A percentile compares a stretch with the other conserved stretches of the same genome.
Conservation (phyloP, 1,140 invertebrate genomes). For the Lordiphosa collinella region DNA sequence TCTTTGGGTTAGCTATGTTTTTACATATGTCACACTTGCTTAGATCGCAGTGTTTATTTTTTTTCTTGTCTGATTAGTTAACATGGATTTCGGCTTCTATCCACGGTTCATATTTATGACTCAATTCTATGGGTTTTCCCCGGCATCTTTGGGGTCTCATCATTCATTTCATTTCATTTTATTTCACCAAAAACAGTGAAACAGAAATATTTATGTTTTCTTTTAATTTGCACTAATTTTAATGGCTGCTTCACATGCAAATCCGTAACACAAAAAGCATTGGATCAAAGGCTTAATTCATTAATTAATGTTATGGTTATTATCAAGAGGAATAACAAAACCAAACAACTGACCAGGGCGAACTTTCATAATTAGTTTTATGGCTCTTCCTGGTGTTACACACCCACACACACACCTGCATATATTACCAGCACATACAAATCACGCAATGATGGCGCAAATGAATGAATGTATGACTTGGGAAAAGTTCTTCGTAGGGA, state of each 20-base stretch:
- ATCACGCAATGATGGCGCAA: slow-evolving; percentile 52
- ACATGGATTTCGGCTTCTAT: no score
- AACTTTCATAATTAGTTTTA: slow-evolving; percentile 69
- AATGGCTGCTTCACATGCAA: slow-evolving; percentile 11
- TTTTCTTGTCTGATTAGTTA: no score
- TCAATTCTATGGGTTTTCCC: slow-evolving; percentile 22
- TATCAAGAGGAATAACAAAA: slow-evolving; percentile 44
- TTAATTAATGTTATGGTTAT: slow-evolving; percentile 68
- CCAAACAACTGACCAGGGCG: slow-evolving; percentile 31
- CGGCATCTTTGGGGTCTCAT: no score
- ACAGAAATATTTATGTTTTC: neutral
- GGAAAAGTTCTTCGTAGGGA: slow-evolving; percentile 19
- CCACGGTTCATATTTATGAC: slow-evolving; percentile 32
- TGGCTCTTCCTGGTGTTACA: slow-evolving; percentile 12
- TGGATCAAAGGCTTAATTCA: slow-evolving; percentile 40
- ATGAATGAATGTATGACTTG: slow-evolving; percentile 44
- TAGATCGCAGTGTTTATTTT: no score
- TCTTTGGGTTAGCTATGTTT: no score
- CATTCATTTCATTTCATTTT: no score
- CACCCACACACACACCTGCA: slow-evolving; percentile 12
- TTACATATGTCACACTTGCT: no score
- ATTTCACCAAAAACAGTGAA: neutral
- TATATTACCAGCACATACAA: slow-evolving; percentile 47
- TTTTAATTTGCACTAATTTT: slow-evolving; percentile 32
- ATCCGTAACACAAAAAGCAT: slow-evolving; percentile 38